Conservation (phyloP, 1,140 invertebrate genomes). For the Eupeodes corollae region DNA sequence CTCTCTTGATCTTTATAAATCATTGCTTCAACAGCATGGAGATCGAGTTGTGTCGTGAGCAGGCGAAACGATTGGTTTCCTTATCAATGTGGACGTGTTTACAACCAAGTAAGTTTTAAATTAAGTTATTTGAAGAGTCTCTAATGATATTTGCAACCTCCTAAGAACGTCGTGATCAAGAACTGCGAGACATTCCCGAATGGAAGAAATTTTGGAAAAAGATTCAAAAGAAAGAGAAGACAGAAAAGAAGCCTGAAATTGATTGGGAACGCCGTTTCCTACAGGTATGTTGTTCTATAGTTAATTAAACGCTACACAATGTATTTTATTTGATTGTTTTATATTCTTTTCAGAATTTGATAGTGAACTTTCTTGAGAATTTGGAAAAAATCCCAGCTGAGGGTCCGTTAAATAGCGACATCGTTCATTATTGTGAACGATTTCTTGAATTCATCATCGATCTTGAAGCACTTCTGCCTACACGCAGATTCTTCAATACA, state of each 20-base stretch:
- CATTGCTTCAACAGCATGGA: constrained; percentile 98
- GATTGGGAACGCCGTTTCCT: constrained; percentile 85
- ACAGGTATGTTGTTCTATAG: constrained; percentile 21
- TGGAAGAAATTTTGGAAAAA: constrained; percentile 88
- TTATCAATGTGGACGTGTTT: constrained; percentile 90
- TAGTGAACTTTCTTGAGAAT: constrained; percentile 81
- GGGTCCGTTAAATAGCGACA: constrained; percentile 45
- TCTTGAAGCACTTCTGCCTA: constrained; percentile 87
- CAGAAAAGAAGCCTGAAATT: constrained; percentile 56
- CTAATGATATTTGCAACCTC: constrained; percentile 6
- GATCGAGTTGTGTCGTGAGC: constrained; percentile 81
- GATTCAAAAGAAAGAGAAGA: constrained; percentile 63
- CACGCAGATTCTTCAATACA: constrained; percentile 91
- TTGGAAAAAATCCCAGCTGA: constrained; percentile 62
- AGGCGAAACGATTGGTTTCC: constrained; percentile 85
- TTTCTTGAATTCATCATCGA: constrained; percentile 95
- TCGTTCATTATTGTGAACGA: constrained; percentile 78
- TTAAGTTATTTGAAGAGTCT: no score
- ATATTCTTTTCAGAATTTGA: constrained; percentile 49
- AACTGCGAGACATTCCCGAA: constrained; percentile 77
- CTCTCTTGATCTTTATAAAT: constrained; percentile 82
- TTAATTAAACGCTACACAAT: background rate
- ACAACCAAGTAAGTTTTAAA: constrained; percentile 52
- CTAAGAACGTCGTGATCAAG: constrained; percentile 62
- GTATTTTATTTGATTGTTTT: constrained; percentile 2